A percentile compares a stretch with the other conserved stretches of the same genome.
Conservation (phyloP, 2,888 invertebrate genomes). For the Aricia artaxerxes region DNA sequence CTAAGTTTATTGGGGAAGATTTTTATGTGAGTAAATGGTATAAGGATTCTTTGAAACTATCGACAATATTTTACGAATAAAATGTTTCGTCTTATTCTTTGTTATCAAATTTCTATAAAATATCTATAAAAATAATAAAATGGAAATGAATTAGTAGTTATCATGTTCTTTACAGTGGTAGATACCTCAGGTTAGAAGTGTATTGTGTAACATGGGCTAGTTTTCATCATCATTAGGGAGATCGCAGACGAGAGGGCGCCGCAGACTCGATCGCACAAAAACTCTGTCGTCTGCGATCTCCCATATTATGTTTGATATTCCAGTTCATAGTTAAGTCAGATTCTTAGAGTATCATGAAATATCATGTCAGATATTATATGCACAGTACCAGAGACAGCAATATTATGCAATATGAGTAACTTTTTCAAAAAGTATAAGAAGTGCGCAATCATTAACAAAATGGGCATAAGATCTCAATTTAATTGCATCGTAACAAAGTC, state of each 20-base stretch:
- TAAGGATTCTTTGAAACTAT: background rate
- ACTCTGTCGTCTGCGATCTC: too few species aligned
- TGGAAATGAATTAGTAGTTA: background rate
- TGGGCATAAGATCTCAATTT: conserved; percentile 22
- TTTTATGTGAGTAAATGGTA: background rate
- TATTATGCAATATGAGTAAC: background rate
- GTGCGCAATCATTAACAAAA: conserved; percentile 8
- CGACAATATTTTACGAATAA: background rate
- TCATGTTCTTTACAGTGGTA: background rate
- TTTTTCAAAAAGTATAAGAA: background rate
- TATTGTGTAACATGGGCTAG: background rate
- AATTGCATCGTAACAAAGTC: conserved; percentile 30
- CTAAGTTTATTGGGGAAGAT: background rate
- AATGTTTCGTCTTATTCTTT: background rate
- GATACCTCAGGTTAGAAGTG: too few species aligned
- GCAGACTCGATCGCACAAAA: too few species aligned
- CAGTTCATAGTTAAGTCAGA: background rate
- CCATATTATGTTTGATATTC: too few species aligned
- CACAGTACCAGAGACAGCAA: background rate
- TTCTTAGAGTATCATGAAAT: background rate
- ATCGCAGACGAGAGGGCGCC: too few species aligned
- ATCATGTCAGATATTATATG: too few species aligned
- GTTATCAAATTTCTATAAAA: background rate
- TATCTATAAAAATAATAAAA: background rate
- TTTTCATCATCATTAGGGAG: background rate